These are phyloP conservation scores for Rotaria socialis DNA, from an alignment of 2,888 invertebrate species.

Conservation along the genomic window DNA sequence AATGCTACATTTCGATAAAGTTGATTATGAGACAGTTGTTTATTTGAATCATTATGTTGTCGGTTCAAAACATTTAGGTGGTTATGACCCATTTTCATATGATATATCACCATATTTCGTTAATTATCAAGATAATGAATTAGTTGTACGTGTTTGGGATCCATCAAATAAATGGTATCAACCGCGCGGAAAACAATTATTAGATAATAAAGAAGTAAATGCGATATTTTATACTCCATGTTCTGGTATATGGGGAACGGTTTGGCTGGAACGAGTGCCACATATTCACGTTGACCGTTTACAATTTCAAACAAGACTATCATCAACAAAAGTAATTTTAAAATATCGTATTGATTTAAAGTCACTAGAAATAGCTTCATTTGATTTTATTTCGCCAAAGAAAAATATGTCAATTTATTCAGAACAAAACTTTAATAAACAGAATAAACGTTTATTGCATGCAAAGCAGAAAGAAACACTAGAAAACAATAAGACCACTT, in stretches of 20 bases:
- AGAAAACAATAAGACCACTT: background rate
- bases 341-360: background rate
- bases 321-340: background rate
- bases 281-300: background rate
- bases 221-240: background rate
- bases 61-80: background rate
- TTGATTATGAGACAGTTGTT: constrained; percentile 23
- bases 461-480: background rate
- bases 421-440: too few relatives aligned
- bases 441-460: background rate
- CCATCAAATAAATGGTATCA: constrained; percentile 12
- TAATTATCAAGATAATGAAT: background rate
- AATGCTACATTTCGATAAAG: background rate
- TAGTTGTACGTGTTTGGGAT: constrained; percentile 26
- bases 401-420: too few relatives aligned
- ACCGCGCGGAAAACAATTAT: background rate
- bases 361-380: background rate
- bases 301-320: background rate
- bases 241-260: constrained; percentile 33
- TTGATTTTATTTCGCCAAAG: too few relatives aligned
- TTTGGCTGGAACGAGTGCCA: background rate
- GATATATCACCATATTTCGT: background rate
- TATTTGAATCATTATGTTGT: background rate
- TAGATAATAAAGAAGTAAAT: background rate
- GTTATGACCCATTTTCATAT: background rate